Conservation (phyloP, 2,888 invertebrate genomes). For the Nyleta sp. region DNA sequence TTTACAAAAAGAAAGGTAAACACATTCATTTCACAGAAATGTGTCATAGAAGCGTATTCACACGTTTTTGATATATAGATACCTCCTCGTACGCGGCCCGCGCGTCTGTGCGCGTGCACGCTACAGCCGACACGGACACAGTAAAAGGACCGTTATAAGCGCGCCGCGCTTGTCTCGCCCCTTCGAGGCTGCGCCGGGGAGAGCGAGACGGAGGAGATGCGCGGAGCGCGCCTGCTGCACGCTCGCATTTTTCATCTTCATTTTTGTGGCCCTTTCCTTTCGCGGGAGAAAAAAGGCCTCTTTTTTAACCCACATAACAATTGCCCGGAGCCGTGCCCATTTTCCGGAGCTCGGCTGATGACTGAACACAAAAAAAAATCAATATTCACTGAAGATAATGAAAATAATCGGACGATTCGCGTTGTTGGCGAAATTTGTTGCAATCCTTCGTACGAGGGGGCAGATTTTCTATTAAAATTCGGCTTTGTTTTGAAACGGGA, state of each 20-base stretch:
- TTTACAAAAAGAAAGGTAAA: neutral
- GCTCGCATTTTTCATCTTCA: constrained; percentile 30
- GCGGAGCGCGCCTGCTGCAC: neutral
- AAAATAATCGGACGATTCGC: constrained; percentile 7
- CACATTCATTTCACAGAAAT: constrained; percentile 1
- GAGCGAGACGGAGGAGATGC: constrained; percentile 13
- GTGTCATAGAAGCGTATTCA: constrained; percentile 20
- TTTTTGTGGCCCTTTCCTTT: constrained; percentile 34
- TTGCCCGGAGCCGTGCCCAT: neutral
- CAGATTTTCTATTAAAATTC: constrained; percentile 1
- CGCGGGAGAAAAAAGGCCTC: constrained; percentile 5
- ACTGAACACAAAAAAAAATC: constrained; percentile 24
- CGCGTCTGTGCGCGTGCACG: neutral
- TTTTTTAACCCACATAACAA: constrained; percentile 32
- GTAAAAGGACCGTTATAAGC: neutral
- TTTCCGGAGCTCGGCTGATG: constrained; percentile 6
- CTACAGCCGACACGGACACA: neutral
- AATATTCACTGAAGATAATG: constrained; percentile 28
- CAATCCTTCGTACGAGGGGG: neutral
- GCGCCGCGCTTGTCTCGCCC: constrained; percentile 15
- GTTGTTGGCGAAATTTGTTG: neutral
- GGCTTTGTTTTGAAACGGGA: no score
- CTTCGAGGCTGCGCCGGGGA: constrained; percentile 5
- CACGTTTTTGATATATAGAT: constrained; percentile 14
- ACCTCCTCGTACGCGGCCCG: neutral